A percentile compares a stretch with the other conserved stretches of the same genome.
Conservation (phyloP, 2,888 invertebrate species). For the Lochmaea capreae region DNA sequence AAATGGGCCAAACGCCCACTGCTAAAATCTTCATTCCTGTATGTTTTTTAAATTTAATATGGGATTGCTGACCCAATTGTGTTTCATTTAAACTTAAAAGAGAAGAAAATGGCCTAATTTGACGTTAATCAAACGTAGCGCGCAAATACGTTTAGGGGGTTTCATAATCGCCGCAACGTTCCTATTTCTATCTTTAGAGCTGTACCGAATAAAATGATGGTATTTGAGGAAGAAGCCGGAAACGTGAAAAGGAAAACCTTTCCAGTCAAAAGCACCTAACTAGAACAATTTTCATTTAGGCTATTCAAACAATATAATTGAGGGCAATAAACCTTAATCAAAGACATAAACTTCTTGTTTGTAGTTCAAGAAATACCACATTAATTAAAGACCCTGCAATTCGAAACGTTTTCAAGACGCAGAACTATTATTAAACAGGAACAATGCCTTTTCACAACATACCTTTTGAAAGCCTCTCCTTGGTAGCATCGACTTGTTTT, state of each 20-base stretch:
- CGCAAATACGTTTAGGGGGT: neutral
- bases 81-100: no score
- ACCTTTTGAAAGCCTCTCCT: slow-evolving; percentile 37
- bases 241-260: slow-evolving; percentile 24
- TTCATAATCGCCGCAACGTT: neutral
- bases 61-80: no score
- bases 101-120: neutral
- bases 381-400: slow-evolving; percentile 42
- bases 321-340: slow-evolving; percentile 38
- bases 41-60: no score
- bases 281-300: slow-evolving; percentile 32
- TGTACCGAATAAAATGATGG: slow-evolving; percentile 19
- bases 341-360: slow-evolving; percentile 42
- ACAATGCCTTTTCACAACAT: slow-evolving; percentile 39
- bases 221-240: slow-evolving; percentile 22
- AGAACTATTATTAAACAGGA: slow-evolving; percentile 40
- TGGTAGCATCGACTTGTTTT: slow-evolving; percentile 37
- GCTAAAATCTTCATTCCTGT: no score
- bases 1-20: no score
- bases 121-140: neutral
- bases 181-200: neutral
- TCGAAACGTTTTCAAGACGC: slow-evolving; percentile 36
- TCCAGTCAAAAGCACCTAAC: slow-evolving; percentile 26
- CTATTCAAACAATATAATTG: slow-evolving; percentile 37
- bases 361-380: slow-evolving; percentile 39